phyloP scores from a whole-genome alignment of 2,888 invertebrate genomes.

The Eulithis testata region DNA sequence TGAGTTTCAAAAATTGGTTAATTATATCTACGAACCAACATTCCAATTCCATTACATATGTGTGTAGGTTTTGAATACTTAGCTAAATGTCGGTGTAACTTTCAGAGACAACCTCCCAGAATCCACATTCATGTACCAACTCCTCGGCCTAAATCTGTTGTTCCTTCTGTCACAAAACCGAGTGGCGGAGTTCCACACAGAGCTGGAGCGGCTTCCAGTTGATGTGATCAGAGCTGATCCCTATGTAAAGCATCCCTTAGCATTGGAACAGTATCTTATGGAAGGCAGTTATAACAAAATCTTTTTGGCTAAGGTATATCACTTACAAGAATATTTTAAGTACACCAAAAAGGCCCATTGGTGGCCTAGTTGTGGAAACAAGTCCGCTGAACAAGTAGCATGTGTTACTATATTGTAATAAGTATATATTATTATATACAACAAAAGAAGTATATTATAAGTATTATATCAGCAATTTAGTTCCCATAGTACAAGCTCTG shows the following conservation, averaged over 20 bases:
- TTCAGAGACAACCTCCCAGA: constrained; percentile 90
- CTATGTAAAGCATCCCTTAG: constrained; percentile 97
- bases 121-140: constrained; percentile 96
- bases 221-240: constrained; percentile 96
- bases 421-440: no score
- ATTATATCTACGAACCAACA: not conserved
- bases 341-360: no score
- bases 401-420: no score
- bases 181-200: constrained; percentile 99
- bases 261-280: constrained; percentile 99
- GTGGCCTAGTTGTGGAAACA: no score
- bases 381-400: no score
- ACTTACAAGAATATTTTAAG: not conserved
- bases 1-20: constrained; percentile 62
- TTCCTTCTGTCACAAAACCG: constrained; percentile 97
- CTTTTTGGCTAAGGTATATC: constrained; percentile 91
- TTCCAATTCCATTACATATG: not conserved
- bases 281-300: constrained; percentile 99
- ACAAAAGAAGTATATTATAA: no score
- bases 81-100: constrained; percentile 23
- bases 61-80: not conserved
- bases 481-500: no score
- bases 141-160: constrained; percentile 96
- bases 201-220: constrained; percentile 95
- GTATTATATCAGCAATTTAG: no score